phyloP scores from a whole-genome alignment of 2,888 invertebrate genomes.

The Meta bourneti region DNA sequence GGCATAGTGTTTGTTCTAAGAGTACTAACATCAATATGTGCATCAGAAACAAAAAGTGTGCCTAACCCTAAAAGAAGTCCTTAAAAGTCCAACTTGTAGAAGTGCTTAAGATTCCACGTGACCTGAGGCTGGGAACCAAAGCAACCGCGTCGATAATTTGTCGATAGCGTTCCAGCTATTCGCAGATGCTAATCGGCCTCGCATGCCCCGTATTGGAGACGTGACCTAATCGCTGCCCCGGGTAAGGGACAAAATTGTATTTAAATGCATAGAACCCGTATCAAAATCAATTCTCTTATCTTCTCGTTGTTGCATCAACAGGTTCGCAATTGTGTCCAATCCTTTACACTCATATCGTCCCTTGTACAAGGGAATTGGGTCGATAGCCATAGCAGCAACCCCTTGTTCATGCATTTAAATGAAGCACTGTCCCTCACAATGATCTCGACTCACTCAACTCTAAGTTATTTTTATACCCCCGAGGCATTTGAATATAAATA shows the following conservation, averaged over 20 bases:
- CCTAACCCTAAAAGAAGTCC: too few relatives aligned
- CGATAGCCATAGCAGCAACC: not conserved
- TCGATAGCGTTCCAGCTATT: not conserved
- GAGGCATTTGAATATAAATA: constrained; percentile 74
- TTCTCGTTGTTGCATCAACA: constrained; percentile 30
- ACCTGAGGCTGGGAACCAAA: not conserved
- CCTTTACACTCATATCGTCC: constrained; percentile 1
- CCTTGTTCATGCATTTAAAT: constrained; percentile 73
- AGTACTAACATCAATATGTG: too few relatives aligned
- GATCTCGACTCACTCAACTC: constrained; percentile 28
- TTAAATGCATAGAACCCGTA: not conserved
- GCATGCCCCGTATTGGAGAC: too few relatives aligned
- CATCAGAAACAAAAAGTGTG: too few relatives aligned
- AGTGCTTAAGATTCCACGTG: not conserved
- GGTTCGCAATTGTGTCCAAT: constrained; percentile 15
- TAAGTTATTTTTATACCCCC: constrained; percentile 63
- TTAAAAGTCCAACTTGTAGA: not conserved
- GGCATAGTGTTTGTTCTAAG: too few relatives aligned
- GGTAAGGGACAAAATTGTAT: not conserved
- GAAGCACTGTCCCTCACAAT: constrained; percentile 49
- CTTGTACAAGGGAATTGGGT: not conserved
- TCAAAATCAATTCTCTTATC: constrained; percentile 2
- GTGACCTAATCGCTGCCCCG: too few relatives aligned
- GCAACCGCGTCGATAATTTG: not conserved
- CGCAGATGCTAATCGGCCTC: not conserved